Evolutionary conservation across 2,888 invertebrate species (phyloP).

Genomic region (Uloborus plumipes): DNA sequence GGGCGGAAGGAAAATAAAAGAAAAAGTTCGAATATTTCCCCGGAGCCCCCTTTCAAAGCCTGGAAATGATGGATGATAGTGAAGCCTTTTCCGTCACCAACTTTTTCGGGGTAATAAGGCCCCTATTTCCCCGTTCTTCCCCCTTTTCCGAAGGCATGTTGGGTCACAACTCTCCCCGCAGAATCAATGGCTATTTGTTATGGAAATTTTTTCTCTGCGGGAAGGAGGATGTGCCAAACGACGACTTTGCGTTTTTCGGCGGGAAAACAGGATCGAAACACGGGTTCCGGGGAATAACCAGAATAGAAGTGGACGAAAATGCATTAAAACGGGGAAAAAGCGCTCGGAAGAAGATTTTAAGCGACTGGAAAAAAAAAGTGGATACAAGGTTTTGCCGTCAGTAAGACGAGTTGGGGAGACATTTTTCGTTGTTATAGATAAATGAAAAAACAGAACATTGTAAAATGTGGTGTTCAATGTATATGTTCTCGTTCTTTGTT

Average conservation of each 20-base stretch:
- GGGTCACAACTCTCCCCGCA: slow-evolving; percentile 21
- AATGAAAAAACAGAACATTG: too few species aligned
- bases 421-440: too few species aligned
- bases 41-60: slow-evolving; percentile 17
- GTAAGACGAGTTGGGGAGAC: too few species aligned
- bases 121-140: not conserved
- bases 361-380: too few species aligned
- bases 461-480: too few species aligned
- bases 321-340: not conserved
- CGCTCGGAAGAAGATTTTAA: too few species aligned
- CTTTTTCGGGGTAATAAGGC: slow-evolving; percentile 43
- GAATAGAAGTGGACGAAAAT: not conserved
- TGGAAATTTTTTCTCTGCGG: slow-evolving; percentile 18
- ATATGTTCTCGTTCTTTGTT: too few species aligned
- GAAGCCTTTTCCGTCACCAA: slow-evolving; percentile 34
- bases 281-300: not conserved
- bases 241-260: slow-evolving; percentile 21
- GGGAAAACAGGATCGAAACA: slow-evolving; percentile 20
- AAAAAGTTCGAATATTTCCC: slow-evolving; percentile 18
- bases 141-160: slow-evolving; percentile 19
- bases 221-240: slow-evolving; percentile 2
- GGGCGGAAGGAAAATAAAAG: not conserved
- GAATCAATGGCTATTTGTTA: slow-evolving; percentile 47
- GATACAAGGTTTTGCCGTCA: too few species aligned
- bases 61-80: slow-evolving; percentile 39